Conservation (phyloP, 2,888 invertebrate species). For the Prostheceraeus crozeri region DNA sequence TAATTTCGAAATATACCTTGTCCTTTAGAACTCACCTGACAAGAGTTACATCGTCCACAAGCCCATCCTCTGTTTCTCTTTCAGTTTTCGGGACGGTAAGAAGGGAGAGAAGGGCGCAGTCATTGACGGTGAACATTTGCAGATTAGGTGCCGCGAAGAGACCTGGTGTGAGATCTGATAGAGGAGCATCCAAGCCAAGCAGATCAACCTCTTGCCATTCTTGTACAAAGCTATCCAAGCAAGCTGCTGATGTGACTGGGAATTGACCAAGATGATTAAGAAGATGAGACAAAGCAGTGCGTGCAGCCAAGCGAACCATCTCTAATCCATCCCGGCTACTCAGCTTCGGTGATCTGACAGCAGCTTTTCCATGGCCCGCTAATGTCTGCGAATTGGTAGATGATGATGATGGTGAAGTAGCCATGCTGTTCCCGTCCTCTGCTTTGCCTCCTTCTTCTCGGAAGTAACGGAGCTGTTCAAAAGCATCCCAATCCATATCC, state of each 20-base stretch:
- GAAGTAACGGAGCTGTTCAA: too few species aligned
- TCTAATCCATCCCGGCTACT: slow-evolving; percentile 7
- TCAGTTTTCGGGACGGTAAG: slow-evolving; percentile 60
- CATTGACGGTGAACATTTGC: slow-evolving; percentile 75
- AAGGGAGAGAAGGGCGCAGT: slow-evolving; percentile 72
- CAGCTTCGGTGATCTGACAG: too few species aligned
- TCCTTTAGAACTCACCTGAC: too few species aligned
- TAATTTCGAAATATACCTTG: too few species aligned
- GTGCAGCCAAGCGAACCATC: slow-evolving; percentile 26
- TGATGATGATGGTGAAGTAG: too few species aligned
- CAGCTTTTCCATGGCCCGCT: too few species aligned
- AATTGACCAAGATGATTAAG: slow-evolving; percentile 87
- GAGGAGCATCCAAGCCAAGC: slow-evolving; percentile 39
- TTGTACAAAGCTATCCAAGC: slow-evolving; percentile 77
- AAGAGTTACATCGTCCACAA: too few species aligned
- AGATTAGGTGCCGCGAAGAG: slow-evolving; percentile 76
- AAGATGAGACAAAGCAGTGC: slow-evolving; percentile 70
- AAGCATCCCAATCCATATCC: too few species aligned
- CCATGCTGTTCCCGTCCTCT: too few species aligned
- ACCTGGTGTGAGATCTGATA: slow-evolving; percentile 66
- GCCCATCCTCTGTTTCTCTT: too few species aligned
- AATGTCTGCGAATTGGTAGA: too few species aligned
- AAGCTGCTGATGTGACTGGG: slow-evolving; percentile 78
- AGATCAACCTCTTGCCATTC: slow-evolving; percentile 78
- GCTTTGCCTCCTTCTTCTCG: too few species aligned